Conservation (phyloP, 2,113 vertebrate species). For the Cephalopterus ornatus region DNA sequence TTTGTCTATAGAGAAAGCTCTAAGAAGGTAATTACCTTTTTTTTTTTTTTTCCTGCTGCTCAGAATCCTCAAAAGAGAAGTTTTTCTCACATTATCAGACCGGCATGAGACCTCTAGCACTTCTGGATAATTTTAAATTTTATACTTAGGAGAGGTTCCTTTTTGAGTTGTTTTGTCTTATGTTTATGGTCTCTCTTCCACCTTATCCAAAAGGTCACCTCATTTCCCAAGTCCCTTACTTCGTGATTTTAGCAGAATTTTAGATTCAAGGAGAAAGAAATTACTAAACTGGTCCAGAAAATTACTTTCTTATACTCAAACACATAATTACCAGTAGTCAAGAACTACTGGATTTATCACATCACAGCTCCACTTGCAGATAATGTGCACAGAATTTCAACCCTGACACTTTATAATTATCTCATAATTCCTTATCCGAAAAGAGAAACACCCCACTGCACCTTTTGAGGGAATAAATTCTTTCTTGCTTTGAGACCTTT, state of each 20-base stretch:
- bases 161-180: background rate
- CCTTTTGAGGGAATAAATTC: background rate
- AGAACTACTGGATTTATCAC: constrained; percentile 3
- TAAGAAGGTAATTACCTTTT: constrained; percentile 31
- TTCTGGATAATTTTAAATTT: background rate
- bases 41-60: constrained; percentile 8
- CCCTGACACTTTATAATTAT: background rate
- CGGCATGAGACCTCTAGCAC: background rate
- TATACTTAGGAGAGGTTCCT: background rate
- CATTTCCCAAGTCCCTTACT: constrained; percentile 17
- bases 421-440: background rate
- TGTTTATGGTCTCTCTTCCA: background rate
- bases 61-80: background rate
- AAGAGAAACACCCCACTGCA: background rate
- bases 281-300: constrained; percentile 7
- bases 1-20: background rate
- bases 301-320: background rate
- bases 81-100: background rate
- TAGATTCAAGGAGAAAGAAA: background rate
- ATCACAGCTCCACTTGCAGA: background rate
- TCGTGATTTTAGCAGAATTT: background rate
- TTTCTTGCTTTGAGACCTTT: background rate
- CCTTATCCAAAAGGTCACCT: background rate
- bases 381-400: background rate
- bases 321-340: constrained; percentile 4